Conservation (phyloP, 1,140 invertebrate genomes). For the Neodiprion pinetum region DNA sequence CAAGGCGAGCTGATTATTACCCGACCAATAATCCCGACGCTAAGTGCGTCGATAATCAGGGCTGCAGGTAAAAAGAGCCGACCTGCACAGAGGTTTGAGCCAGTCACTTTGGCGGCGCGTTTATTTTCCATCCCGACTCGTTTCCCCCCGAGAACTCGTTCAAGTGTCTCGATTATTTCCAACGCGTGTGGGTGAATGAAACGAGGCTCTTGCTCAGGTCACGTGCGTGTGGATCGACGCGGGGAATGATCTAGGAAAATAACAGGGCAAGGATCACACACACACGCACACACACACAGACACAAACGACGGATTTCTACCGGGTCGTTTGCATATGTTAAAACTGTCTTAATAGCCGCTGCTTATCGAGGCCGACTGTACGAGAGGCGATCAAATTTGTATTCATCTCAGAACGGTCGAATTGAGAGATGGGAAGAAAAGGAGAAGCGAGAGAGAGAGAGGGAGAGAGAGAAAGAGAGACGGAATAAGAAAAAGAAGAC, state of each 20-base stretch:
- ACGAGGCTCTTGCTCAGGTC: no score
- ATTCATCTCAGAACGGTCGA: not conserved
- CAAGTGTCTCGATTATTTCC: no score
- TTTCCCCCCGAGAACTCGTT: not conserved
- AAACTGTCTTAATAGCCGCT: constrained; percentile 4
- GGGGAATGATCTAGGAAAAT: no score
- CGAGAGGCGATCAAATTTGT: not conserved
- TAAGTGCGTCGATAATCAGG: constrained; percentile 1
- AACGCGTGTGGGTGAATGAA: no score
- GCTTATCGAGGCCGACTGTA: not conserved
- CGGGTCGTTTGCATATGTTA: not conserved
- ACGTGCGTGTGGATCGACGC: no score
- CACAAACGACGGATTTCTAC: not conserved
- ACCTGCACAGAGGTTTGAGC: not conserved
- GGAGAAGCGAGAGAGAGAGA: no score
- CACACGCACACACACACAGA: no score
- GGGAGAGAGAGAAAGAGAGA: no score
- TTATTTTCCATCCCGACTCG: not conserved
- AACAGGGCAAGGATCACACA: no score
- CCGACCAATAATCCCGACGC: not conserved
- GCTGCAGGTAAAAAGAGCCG: no score
- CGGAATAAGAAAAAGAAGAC: no score
- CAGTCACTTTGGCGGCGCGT: not conserved
- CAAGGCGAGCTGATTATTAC: not conserved
- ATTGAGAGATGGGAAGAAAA: not conserved